Evolutionary conservation across 2,797 vertebrate species (phyloP), one percentile per base, ranked within the genome.

Genomic region (Myotis findleyi): DNA sequence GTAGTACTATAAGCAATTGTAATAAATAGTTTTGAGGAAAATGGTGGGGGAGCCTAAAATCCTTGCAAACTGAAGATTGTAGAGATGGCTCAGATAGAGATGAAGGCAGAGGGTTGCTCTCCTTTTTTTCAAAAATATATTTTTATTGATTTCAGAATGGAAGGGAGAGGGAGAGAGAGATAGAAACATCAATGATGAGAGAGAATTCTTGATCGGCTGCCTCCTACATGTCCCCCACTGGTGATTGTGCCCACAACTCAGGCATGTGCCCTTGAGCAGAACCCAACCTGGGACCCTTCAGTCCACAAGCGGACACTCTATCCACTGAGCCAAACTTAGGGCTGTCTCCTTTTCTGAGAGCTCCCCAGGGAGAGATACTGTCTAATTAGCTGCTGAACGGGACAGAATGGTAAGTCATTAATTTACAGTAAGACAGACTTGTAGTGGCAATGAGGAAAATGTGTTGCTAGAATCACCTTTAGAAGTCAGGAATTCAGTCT

Each of bases 11-110:
- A 53, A 53, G 41, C 76, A 76, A 51, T 49, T 6, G 3, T 38
- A 79, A 81, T 57, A 84, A 92, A 73, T 38, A 73, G 7, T 53
- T 81, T 87, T 47, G 55, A 86, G 30, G 68, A 55, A 79, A 87
- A 47, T 57, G 9, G 38, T 51, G 33, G 41, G 17, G 47, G 49
- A 49, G 13, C 41, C 27, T 13, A 76, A 87, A 93, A 66, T 81
- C 44, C 27, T 73, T 55, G 13, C 44, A 51, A 44, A 44, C 25
- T 27, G 25, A 89, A 36, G 41, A 27, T 62, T 81, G 55, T 57
- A 49, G 33, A 68, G 21, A 51, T 38, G 16, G 25, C 7, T 80
- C 51, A 53, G 27, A 64, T 17, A 11, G 47, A 66, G 44, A 87
- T 44, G 17, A 73, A 80, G n/a, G 18, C 30, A 83, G 23, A 7